These are phyloP conservation scores for Cinclus cinclus DNA, from an alignment of 2,113 vertebrate species.

Conservation along the genomic window DNA sequence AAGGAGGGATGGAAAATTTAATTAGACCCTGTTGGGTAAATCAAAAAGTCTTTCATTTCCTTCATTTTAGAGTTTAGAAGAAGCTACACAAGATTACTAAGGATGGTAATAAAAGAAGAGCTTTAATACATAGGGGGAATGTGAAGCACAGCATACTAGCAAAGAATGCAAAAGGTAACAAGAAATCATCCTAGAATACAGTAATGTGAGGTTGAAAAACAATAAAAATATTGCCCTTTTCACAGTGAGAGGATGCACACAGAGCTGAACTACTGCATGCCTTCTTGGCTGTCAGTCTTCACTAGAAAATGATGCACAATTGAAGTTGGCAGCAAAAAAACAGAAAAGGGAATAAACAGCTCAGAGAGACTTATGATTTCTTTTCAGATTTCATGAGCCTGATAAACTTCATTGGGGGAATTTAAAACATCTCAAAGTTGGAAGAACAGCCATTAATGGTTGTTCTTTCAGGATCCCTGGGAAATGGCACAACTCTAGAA, in stretches of 20 bases:
- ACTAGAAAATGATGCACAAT: neutral
- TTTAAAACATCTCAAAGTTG: neutral
- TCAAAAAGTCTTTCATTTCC: neutral
- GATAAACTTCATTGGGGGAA: neutral
- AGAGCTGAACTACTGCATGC: neutral
- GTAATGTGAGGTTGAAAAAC: fast-evolving
- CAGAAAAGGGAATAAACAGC: neutral
- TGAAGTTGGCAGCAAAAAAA: neutral
- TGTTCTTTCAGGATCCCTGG: neutral
- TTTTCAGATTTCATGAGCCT: neutral
- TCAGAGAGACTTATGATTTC: neutral
- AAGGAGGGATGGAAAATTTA: neutral
- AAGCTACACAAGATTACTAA: neutral
- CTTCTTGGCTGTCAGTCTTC: neutral
- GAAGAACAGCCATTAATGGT: neutral
- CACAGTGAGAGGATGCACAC: neutral
- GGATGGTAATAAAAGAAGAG: neutral
- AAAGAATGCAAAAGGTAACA: neutral
- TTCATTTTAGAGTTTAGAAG: neutral
- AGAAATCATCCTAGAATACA: neutral
- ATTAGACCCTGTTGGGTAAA: neutral
- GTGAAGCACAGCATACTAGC: neutral
- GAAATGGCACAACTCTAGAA: neutral
- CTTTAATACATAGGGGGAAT: fast-evolving
- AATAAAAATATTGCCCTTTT: neutral